Evolutionary conservation across 2,113 vertebrate species (phyloP).

Genomic region (Planiliza haematocheilus): DNA sequence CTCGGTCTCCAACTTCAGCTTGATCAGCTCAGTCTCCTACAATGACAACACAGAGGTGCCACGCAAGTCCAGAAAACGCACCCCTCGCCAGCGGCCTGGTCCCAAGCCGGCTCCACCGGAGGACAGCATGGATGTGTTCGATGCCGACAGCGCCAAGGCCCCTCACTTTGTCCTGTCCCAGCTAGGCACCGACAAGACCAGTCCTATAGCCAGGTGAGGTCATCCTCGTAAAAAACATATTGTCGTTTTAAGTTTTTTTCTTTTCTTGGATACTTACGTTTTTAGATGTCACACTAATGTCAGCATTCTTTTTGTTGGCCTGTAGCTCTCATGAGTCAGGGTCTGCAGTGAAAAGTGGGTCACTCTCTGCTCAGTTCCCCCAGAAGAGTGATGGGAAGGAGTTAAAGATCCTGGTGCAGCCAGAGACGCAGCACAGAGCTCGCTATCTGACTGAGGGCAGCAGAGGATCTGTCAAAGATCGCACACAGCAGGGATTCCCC

Average conservation of each 20-base stretch:
- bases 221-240: neutral
- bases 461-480: conserved; percentile 97
- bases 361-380: conserved; percentile 93
- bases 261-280: conserved; percentile 16
- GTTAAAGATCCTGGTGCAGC: conserved; percentile 97
- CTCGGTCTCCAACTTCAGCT: conserved; percentile 98
- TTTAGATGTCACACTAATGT: conserved; percentile 24
- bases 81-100: conserved; percentile 95
- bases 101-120: conserved; percentile 91
- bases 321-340: conserved; percentile 78
- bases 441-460: conserved; percentile 98
- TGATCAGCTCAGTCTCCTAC: conserved; percentile 96
- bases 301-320: conserved; percentile 18
- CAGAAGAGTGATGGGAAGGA: conserved; percentile 95
- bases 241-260: conserved; percentile 10
- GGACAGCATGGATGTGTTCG: conserved; percentile 99
- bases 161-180: conserved; percentile 99
- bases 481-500: conserved; percentile 97
- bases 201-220: conserved; percentile 88
- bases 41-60: conserved; percentile 99
- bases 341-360: conserved; percentile 86
- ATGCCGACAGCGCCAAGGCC: conserved; percentile 98
- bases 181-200: conserved; percentile 94
- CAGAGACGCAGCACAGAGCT: conserved; percentile 97
- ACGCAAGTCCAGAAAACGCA: conserved; percentile 97